These are phyloP conservation scores for Synanthedon myopaeformis DNA, from an alignment of 2,888 invertebrate genomes.

Conservation along the genomic window DNA sequence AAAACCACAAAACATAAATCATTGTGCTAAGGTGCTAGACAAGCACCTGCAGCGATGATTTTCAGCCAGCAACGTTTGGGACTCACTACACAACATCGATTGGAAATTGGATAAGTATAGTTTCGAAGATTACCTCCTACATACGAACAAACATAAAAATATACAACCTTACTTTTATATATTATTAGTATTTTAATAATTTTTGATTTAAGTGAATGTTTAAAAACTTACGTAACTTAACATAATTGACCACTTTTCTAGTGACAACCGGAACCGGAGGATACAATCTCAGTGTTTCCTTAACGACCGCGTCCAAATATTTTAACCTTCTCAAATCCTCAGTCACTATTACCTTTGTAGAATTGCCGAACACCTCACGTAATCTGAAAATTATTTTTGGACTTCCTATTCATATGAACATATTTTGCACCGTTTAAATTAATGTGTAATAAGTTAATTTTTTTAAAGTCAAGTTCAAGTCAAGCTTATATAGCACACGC, in stretches of 20 bases:
- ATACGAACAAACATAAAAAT: too few species aligned
- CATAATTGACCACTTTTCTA: constrained; percentile 19
- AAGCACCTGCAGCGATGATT: too few species aligned
- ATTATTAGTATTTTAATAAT: not conserved
- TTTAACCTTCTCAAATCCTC: constrained; percentile 22
- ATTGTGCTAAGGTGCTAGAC: too few species aligned
- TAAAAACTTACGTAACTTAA: constrained; percentile 16
- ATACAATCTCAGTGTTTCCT: constrained; percentile 28
- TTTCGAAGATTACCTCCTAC: too few species aligned
- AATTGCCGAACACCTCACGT: constrained; percentile 17
- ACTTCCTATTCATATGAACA: not conserved
- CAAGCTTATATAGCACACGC: too few species aligned
- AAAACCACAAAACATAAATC: too few species aligned
- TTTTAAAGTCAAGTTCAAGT: too few species aligned
- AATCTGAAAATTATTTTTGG: constrained; percentile 12
- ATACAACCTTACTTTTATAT: too few species aligned
- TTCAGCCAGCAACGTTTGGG: too few species aligned
- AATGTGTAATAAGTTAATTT: not conserved
- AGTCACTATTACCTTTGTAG: constrained; percentile 12
- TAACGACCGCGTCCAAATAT: constrained; percentile 30
- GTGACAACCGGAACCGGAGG: constrained; percentile 23
- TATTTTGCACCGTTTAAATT: not conserved
- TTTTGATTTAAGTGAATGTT: not conserved
- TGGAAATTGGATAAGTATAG: too few species aligned
- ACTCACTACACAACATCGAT: too few species aligned